Evolutionary conservation across 2,113 vertebrate genomes (phyloP).

Genomic region (Rhynchopsitta pachyrhyncha): DNA sequence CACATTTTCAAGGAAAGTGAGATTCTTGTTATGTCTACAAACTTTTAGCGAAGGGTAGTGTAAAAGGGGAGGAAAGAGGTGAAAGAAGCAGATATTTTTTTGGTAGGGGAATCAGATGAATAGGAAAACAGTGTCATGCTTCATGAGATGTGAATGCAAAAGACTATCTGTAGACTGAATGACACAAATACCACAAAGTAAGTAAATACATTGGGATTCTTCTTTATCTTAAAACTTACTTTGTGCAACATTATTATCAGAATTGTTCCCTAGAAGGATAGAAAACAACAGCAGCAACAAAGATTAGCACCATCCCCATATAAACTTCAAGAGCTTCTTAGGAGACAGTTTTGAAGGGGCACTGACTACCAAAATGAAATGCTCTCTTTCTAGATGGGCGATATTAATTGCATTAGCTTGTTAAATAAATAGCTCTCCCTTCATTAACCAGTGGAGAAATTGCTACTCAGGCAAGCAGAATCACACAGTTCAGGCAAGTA

Average conservation of each 20-base stretch:
- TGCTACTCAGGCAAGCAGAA: background rate
- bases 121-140: background rate
- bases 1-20: background rate
- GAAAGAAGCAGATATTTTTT: background rate
- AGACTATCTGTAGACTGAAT: background rate
- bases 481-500: background rate
- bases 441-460: background rate
- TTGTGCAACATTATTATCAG: background rate
- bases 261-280: background rate
- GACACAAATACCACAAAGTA: background rate
- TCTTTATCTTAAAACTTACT: background rate
- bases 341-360: background rate
- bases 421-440: background rate
- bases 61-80: background rate
- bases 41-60: background rate
- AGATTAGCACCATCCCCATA: background rate
- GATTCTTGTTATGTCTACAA: background rate
- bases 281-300: background rate
- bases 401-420: background rate
- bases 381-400: background rate
- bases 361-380: background rate
- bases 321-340: background rate
- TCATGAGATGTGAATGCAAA: background rate
- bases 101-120: background rate
- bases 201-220: background rate